These are phyloP conservation scores for Zosterops borbonicus DNA, from an alignment of 2,113 vertebrate genomes.

Conservation along the genomic window DNA sequence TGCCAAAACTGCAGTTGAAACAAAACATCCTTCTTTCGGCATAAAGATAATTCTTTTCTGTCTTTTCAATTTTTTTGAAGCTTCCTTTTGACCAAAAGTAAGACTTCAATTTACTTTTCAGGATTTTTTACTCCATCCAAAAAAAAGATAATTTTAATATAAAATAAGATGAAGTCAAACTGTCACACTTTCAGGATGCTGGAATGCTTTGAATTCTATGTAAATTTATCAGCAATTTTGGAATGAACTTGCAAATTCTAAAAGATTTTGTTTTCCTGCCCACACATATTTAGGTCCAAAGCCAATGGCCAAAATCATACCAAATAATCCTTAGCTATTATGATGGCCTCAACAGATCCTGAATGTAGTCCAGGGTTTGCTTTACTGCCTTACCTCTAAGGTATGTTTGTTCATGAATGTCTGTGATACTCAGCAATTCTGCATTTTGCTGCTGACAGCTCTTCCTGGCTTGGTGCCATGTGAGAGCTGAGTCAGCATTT, in stretches of 20 bases:
- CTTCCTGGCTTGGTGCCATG: slow-evolving; percentile 88
- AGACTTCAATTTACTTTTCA: neutral
- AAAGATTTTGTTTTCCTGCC: neutral
- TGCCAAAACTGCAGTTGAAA: neutral
- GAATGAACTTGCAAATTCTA: neutral
- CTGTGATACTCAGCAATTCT: slow-evolving; percentile 85
- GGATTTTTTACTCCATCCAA: neutral
- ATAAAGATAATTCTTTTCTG: neutral
- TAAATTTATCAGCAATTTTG: neutral
- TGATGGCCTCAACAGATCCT: neutral
- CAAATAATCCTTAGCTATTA: neutral
- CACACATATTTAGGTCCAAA: neutral
- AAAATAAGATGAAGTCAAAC: neutral
- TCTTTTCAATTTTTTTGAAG: neutral
- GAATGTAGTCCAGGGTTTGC: neutral
- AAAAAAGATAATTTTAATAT: neutral
- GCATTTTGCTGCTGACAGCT: slow-evolving; percentile 90
- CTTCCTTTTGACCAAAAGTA: neutral
- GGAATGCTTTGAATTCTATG: neutral
- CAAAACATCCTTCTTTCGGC: neutral
- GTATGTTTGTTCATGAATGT: slow-evolving; percentile 86
- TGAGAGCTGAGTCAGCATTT: slow-evolving; percentile 82
- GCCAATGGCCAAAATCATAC: neutral
- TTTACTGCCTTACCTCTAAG: slow-evolving; percentile 80
- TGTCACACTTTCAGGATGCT: neutral